Percentiles rank a stretch among this genome's conserved stretches.
These are phyloP conservation scores for Bos indicus DNA, from an alignment of 2,113 vertebrate genomes.

Conservation along the genomic window DNA sequence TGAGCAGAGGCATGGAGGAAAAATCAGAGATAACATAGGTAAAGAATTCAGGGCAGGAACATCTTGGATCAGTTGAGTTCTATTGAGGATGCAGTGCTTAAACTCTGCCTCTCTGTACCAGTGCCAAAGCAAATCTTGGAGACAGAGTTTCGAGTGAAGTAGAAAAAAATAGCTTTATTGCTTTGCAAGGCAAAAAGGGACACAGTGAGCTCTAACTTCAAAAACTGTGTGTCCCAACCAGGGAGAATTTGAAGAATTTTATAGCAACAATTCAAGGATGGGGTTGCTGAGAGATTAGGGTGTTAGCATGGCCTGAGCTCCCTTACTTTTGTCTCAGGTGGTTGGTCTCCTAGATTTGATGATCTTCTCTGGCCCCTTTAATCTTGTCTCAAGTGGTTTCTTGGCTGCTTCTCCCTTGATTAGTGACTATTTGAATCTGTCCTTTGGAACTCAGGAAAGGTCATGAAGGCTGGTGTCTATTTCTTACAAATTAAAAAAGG, in stretches of 20 bases:
- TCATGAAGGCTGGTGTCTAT: not conserved
- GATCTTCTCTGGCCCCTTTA: not conserved
- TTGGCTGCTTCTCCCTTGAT: not conserved
- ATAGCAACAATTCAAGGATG: not conserved
- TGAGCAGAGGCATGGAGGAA: not conserved
- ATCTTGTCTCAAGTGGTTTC: not conserved
- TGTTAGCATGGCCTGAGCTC: not conserved
- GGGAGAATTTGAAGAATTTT: not conserved
- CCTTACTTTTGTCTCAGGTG: not conserved
- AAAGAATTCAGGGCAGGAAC: not conserved
- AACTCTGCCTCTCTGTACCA: not conserved
- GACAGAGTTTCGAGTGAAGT: not conserved
- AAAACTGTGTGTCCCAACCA: not conserved
- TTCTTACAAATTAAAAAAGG: not conserved
- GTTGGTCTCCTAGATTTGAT: not conserved
- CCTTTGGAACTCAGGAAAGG: not conserved
- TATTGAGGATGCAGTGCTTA: not conserved
- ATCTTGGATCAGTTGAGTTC: not conserved
- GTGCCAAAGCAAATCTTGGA: not conserved
- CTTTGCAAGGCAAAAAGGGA: not conserved
- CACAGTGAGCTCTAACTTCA: not conserved
- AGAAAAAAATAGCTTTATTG: not conserved
- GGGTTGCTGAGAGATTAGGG: not conserved
- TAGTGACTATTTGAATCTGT: not conserved
- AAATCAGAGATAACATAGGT: not conserved